Conservation (phyloP, 2,113 vertebrate species). For the Gadus macrocephalus region DNA sequence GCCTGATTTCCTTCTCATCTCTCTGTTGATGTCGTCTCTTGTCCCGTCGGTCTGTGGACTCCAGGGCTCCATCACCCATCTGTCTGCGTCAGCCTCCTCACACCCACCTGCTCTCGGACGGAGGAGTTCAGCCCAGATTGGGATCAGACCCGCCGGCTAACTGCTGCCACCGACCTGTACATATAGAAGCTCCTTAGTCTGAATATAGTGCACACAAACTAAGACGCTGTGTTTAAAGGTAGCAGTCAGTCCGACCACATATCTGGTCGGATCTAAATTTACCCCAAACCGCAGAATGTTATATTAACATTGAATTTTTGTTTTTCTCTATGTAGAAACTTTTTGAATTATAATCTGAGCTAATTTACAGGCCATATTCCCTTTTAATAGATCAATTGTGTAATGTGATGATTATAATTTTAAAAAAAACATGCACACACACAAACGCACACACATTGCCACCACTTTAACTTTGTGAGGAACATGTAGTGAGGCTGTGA, state of each 20-base stretch:
- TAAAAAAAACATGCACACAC: too few species aligned
- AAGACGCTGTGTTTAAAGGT: slow-evolving; percentile 46
- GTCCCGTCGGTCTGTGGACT: not conserved
- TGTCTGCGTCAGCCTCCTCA: slow-evolving; percentile 15
- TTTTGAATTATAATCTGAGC: slow-evolving; percentile 41
- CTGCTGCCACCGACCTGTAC: slow-evolving; percentile 61
- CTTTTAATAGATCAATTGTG: too few species aligned
- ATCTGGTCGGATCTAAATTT: slow-evolving; percentile 46
- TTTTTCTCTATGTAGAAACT: slow-evolving; percentile 44
- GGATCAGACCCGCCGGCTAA: slow-evolving; percentile 28
- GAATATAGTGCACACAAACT: slow-evolving; percentile 64
- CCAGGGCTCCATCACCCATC: slow-evolving; percentile 17
- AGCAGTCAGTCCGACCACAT: slow-evolving; percentile 53
- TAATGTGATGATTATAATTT: too few species aligned
- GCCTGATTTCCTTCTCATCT: slow-evolving; percentile 12
- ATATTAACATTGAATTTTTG: slow-evolving; percentile 67
- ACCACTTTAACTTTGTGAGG: too few species aligned
- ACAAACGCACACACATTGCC: not conserved
- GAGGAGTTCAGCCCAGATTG: slow-evolving; percentile 10
- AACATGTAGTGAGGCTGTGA: slow-evolving; percentile 34
- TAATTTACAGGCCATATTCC: slow-evolving; percentile 25
- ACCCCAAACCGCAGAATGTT: slow-evolving; percentile 56
- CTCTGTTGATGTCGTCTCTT: slow-evolving; percentile 9
- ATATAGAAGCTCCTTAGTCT: slow-evolving; percentile 52
- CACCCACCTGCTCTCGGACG: not conserved